Evolutionary conservation across 1,140 invertebrate genomes (phyloP), one percentile per base, ranked within the genome.

Genomic region (Drosophila orena): DNA sequence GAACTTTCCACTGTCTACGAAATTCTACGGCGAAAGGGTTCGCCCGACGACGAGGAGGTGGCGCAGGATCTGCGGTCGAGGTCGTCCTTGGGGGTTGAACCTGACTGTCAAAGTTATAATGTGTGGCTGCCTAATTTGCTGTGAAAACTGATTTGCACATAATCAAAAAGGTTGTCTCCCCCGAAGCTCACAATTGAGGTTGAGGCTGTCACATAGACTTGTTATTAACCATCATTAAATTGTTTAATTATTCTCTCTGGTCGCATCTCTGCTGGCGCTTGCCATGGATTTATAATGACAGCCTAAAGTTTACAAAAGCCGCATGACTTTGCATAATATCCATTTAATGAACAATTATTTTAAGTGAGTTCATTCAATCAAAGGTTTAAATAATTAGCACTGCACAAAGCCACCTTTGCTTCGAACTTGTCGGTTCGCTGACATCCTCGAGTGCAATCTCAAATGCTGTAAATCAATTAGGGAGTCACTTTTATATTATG

Each of bases 121-220:
- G 77, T 80, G 78, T 89, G 85, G 71, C 80, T 89, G 77, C 80
- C 84, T 89, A 89, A 89, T 89, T 89, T 89, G 68, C 84, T 89
- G 84, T 84, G 69, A 89, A 89, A 89, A 75, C 85, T 89, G 76
- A 84, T 89, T 89, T 79, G 55, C 76, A 79, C 85, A 89, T 84
- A 65, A 81, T 79, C 74, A 69, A 68, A 79, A 83, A 72, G 55
- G 71, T 34, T 61, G 54, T 43, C 54, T 38, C 7, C 27, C 38
- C 49, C 35, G 11, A 10, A 50, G 14, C 35, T 22, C 38, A 24
- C 56, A 37, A 52, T 68, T 66, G 44, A 54, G 65, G 58, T 60
- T 64, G 43, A 56, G 52, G 38, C 43, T 64, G 20, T 60, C 69
- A 58, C 70, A 71, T 43, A 54, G 62, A 24, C 59, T 42, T 46